Conservation (phyloP, 2,888 invertebrate species). For the Yponomeuta evonymella region DNA sequence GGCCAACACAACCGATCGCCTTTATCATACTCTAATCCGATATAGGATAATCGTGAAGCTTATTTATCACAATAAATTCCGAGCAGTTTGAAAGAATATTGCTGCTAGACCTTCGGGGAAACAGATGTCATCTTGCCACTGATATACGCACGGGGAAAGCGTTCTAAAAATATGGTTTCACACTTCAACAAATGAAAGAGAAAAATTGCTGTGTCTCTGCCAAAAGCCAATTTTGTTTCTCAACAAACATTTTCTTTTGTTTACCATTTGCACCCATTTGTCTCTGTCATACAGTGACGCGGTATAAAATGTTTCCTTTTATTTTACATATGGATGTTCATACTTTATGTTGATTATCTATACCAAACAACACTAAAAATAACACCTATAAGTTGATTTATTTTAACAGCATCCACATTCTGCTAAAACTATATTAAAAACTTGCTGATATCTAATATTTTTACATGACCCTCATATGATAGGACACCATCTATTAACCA, state of each 20-base stretch:
- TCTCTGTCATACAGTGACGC: background rate
- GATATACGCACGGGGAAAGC: conserved; percentile 16
- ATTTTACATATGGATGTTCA: too few species aligned
- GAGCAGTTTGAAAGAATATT: conserved; percentile 27
- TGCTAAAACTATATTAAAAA: too few species aligned
- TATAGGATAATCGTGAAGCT: conserved; percentile 30
- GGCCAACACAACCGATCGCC: too few species aligned
- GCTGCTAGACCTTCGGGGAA: conserved; percentile 15
- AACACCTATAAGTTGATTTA: too few species aligned
- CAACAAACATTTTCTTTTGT: background rate
- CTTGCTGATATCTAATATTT: too few species aligned
- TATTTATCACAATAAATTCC: conserved; percentile 53
- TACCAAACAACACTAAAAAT: too few species aligned
- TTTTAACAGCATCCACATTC: too few species aligned
- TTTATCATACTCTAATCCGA: background rate
- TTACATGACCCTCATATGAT: too few species aligned
- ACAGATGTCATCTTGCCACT: conserved; percentile 21
- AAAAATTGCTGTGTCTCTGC: conserved; percentile 12
- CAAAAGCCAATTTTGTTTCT: background rate
- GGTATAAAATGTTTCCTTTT: background rate
- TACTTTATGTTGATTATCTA: too few species aligned
- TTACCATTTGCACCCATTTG: background rate
- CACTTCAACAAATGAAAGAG: conserved; percentile 19
- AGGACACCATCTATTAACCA: too few species aligned
- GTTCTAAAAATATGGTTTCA: conserved; percentile 20